Percentiles rank a stretch among this genome's conserved stretches.
These are phyloP conservation scores for Solen grandis DNA, from an alignment of 1,140 invertebrate genomes.

Conservation along the genomic window DNA sequence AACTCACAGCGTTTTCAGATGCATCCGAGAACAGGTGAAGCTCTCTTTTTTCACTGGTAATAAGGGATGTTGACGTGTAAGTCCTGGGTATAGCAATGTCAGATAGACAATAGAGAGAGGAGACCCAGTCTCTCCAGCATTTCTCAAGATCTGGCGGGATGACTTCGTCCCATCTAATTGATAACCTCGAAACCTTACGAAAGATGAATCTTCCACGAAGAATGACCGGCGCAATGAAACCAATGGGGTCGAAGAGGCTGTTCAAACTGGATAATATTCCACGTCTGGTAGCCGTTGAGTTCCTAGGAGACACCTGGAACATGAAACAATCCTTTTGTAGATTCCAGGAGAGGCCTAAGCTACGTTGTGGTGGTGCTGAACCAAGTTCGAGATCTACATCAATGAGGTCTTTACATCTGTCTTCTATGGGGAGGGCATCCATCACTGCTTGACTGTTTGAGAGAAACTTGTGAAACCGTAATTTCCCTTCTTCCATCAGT, in stretches of 20 bases:
- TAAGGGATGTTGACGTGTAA: neutral
- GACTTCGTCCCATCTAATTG: neutral
- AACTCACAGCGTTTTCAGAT: neutral
- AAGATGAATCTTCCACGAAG: neutral
- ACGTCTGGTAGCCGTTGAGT: neutral
- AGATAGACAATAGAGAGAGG: neutral
- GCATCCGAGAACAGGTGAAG: neutral
- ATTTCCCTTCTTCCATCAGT: too few species aligned
- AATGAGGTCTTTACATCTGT: too few species aligned
- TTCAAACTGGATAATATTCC: neutral
- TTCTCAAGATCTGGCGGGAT: too few species aligned
- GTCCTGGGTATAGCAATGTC: neutral
- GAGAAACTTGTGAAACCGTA: too few species aligned
- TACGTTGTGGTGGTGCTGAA: too few species aligned
- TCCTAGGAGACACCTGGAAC: neutral
- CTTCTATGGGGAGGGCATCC: too few species aligned
- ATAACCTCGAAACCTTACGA: neutral
- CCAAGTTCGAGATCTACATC: too few species aligned
- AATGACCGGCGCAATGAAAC: neutral
- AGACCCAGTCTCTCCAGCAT: neutral
- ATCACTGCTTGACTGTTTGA: too few species aligned
- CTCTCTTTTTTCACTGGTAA: too few species aligned
- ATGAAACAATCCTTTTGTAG: neutral
- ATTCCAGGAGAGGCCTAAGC: too few species aligned
- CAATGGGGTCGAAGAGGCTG: constrained; percentile 5